phyloP scores from a whole-genome alignment of 2,888 invertebrate species.

The Drosophila pseudotakahashii region DNA sequence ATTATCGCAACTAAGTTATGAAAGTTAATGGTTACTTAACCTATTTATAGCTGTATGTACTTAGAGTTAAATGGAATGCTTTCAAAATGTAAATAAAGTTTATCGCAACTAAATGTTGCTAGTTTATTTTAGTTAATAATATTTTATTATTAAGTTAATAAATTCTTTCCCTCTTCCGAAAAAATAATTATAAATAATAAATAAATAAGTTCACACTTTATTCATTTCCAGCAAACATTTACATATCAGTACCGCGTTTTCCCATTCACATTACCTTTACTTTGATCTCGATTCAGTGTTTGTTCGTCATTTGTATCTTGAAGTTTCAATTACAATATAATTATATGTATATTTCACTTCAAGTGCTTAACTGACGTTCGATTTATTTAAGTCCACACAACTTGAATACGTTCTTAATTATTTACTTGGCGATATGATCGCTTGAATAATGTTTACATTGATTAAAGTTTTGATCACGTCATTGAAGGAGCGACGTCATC shows the following conservation, averaged over 20 bases:
- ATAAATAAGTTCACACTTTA: not conserved
- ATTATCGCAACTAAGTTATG: too few species aligned
- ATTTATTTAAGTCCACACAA: slow-evolving; percentile 40
- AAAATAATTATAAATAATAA: too few species aligned
- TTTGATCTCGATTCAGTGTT: slow-evolving; percentile 4
- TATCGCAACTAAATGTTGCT: too few species aligned
- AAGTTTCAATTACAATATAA: slow-evolving; percentile 29
- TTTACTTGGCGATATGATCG: slow-evolving; percentile 50
- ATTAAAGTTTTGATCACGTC: slow-evolving; percentile 45
- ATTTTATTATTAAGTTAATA: too few species aligned
- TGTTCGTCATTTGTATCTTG: slow-evolving; percentile 6
- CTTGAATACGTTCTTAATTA: slow-evolving; percentile 32
- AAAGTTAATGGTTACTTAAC: too few species aligned
- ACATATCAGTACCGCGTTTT: not conserved
- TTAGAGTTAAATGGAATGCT: too few species aligned
- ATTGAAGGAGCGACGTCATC: slow-evolving; percentile 42
- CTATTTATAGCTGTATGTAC: too few species aligned
- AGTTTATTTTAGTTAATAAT: too few species aligned
- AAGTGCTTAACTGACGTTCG: slow-evolving; percentile 19
- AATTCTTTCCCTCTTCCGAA: too few species aligned
- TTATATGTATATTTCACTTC: slow-evolving; percentile 29
- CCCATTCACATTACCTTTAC: not conserved
- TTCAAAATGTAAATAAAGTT: too few species aligned
- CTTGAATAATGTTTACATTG: slow-evolving; percentile 34
- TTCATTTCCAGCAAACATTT: not conserved